phyloP scores from a whole-genome alignment of 2,797 vertebrate genomes.

The Tadarida brasiliensis region DNA sequence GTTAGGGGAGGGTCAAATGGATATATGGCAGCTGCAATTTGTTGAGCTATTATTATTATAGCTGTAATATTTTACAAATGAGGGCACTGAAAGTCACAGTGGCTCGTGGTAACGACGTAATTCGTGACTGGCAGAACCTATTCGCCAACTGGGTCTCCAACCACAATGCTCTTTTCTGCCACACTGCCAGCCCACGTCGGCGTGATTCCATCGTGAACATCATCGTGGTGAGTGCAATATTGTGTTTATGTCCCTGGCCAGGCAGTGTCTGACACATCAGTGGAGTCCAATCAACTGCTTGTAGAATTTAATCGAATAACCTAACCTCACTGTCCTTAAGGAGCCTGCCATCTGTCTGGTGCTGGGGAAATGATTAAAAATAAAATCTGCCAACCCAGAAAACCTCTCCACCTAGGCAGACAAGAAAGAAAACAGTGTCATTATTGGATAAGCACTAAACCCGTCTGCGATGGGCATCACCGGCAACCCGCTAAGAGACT shows the following conservation, averaged over 20 bases:
- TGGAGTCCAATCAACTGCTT: not conserved
- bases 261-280: not conserved
- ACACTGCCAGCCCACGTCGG: rapidly evolving
- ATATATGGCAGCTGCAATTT: not conserved
- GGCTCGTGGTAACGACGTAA: not conserved
- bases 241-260: not conserved
- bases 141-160: not conserved
- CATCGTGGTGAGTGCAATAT: rapidly evolving
- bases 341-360: constrained; percentile 53
- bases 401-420: not conserved
- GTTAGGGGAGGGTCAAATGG: not conserved
- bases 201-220: not conserved
- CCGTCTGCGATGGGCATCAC: not conserved
- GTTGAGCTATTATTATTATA: not conserved
- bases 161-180: not conserved
- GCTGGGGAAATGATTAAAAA: constrained; percentile 58
- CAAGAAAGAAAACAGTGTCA: not conserved
- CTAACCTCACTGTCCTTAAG: constrained; percentile 20
- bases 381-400: constrained; percentile 50
- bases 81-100: not conserved
- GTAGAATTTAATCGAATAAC: not conserved
- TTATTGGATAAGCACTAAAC: not conserved
- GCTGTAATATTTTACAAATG: not conserved
- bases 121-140: not conserved
- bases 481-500: not conserved